Conservation (phyloP, 2,888 invertebrate species). For the Nemoura dubitans region DNA sequence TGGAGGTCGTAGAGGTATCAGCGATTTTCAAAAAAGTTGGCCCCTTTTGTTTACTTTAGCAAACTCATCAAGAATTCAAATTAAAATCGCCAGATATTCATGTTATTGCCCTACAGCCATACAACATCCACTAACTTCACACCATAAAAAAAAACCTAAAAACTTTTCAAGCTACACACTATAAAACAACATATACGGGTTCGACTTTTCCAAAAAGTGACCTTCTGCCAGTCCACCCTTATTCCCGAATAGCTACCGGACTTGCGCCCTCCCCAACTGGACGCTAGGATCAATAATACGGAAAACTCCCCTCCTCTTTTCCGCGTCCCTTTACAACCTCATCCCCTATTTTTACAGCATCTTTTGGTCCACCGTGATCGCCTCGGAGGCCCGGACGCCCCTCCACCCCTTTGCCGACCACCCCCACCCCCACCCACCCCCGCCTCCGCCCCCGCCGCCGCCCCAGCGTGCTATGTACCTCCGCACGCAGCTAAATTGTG, state of each 20-base stretch:
- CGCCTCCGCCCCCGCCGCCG: not conserved
- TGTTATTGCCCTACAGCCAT: not conserved
- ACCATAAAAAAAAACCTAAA: not conserved
- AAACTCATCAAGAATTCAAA: not conserved
- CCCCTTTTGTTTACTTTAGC: not conserved
- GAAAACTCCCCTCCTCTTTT: constrained; percentile 39
- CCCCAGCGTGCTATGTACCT: not conserved
- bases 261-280: constrained; percentile 41
- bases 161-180: not conserved
- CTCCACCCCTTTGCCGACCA: not conserved
- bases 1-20: constrained; percentile 32
- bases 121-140: not conserved
- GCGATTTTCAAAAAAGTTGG: constrained; percentile 1
- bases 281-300: constrained; percentile 40
- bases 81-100: not conserved
- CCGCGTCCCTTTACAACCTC: constrained; percentile 35
- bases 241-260: constrained; percentile 38
- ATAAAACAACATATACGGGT: not conserved
- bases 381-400: not conserved
- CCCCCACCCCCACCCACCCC: not conserved
- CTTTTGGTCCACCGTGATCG: constrained; percentile 37
- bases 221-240: constrained; percentile 38
- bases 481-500: constrained; percentile 10
- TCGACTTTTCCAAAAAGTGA: constrained; percentile 31
- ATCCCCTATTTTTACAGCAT: constrained; percentile 42